Base-by-base conservation (phyloP, 1,140 invertebrate genomes). In the Helicoverpa armigera region DNA sequence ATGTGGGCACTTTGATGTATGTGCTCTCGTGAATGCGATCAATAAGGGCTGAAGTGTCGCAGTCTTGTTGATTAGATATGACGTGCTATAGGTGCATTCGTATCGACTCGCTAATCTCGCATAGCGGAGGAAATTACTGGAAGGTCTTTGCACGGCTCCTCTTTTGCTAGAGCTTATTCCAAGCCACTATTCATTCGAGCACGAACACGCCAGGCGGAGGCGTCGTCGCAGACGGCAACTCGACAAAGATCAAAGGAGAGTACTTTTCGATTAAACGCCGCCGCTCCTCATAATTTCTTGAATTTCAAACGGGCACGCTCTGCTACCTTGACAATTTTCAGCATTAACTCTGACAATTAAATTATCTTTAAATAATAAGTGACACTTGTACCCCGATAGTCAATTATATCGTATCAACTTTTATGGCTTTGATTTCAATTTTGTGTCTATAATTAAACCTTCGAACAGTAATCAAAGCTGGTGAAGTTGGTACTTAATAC, bases 171-270 rank as follows among this genome's bases (percentile, higher is more conserved):
- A 77, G 65, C 72, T 72, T 80, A 80, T 80, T 82, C 53, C 78
- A 75, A 48, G 50, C 69, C 63, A 48, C 75, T 79, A 81, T 81
- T 83, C 76, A 80, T 80, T 79, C 50, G 80, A 80, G 77, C 75
- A 72, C 77, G 54, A 77, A 80, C 78, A 63, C 72, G 72, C 35
- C 80, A 70, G 70, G 67, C 70, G 18, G 73, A 81, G 61, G 75
- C 79, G 75, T 81, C 79, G 75, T 83, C 63, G 61, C 72, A 81
- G 75, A 78, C 75, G 67, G 53, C 54, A 18, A 56, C 78, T 76
- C 74, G 76, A 72, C 76, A 75, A 75, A 83, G 60, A 85, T 83
- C 82, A 83, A 82, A 85, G 79, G 63, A 56, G 82, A 80, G 76
- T 82, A 82, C 74, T 82, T 81, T 83, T 85, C 74, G 70, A 81